Evolutionary conservation across 2,113 vertebrate genomes (phyloP), one percentile per base, ranked within the genome.

Genomic region (Dascyllus trimaculatus): DNA sequence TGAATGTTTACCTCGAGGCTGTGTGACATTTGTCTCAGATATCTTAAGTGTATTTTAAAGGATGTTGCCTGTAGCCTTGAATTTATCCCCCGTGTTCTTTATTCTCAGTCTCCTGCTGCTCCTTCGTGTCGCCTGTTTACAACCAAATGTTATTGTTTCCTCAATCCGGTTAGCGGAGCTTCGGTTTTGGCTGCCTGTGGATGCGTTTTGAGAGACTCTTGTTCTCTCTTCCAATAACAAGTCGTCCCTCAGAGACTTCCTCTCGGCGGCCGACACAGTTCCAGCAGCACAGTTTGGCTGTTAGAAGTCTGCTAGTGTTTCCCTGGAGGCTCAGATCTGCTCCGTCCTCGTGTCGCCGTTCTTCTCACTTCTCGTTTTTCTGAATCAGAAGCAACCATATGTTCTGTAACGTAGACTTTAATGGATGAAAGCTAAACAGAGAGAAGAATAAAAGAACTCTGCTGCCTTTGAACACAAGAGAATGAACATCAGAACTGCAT

Each of bases 261-360:
- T 87, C 88, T 62, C 79, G 14, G 57, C 45, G 43, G 76, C 46
- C 11, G 51, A 58, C 53, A 18, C 4, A 13, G 40, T 82, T 0
- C 62, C 35, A 45, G 64, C 54, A 56, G 76, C 67, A 51, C 24
- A 62, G 32, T 71, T 71, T 62, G 62, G 61, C 64, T 71, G 24
- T 52, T 72, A 61, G 9, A n/a, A 76, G 85, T 69, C 74, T 76
- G 54, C 54, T 69, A 38, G 59, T 9, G 14, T 68, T 51, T 84
- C 66, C 59, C 66, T 24, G 57, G 69, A 72, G n/a, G 48, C 62
- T 71, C 22, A 45, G 57, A 81, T 38, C 19, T 74, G 51, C 25
- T 15, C 26, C 70, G 45, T 69, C 22, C 49, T 0, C 21, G 25
- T 53, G 46, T 51, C 35, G 32, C 38, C 22, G 40, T 75, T 71